Conservation (phyloP, 2,113 vertebrate species). For the Aix galericulata region DNA sequence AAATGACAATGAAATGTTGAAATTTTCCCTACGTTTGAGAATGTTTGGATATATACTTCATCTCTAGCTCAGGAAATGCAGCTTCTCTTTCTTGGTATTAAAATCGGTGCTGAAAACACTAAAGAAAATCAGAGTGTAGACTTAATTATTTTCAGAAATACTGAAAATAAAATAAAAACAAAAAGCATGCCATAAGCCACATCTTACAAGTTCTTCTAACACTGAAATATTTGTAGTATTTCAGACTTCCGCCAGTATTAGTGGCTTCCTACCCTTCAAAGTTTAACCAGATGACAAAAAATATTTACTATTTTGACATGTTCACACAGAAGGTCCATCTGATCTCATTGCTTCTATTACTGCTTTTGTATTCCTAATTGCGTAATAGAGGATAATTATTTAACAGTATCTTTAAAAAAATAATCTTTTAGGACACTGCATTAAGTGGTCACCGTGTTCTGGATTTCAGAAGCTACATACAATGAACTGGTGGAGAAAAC, state of each 20-base stretch:
- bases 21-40: neutral
- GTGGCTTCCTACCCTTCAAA: neutral
- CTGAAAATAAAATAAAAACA: neutral
- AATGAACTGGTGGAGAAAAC: neutral
- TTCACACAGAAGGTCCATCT: neutral
- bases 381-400: neutral
- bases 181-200: neutral
- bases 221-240: neutral
- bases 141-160: neutral
- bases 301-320: neutral
- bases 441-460: neutral
- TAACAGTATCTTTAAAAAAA: neutral
- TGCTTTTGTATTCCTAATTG: neutral
- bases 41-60: neutral
- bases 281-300: neutral
- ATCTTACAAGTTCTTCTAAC: neutral
- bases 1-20: rapidly evolving
- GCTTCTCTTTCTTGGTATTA: neutral
- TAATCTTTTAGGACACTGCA: neutral
- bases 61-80: neutral
- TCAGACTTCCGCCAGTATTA: neutral
- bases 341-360: neutral
- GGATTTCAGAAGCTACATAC: neutral
- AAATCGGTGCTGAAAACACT: neutral
- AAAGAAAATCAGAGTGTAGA: neutral